Evolutionary conservation across 2,888 invertebrate genomes (phyloP).

Genomic region (Watsonalla cultraria): DNA sequence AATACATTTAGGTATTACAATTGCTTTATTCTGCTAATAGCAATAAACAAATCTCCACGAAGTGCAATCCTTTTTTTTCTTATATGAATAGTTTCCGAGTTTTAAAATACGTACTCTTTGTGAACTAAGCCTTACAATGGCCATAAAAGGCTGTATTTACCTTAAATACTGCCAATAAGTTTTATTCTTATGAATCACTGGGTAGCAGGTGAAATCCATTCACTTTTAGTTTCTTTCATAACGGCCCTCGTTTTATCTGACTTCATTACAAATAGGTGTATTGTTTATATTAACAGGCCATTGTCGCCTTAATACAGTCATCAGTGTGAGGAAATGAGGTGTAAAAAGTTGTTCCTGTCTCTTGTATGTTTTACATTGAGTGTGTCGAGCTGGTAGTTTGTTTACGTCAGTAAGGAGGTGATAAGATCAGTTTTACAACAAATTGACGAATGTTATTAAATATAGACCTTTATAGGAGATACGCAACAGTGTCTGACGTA

Average conservation of each 20-base stretch:
- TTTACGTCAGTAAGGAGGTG: conserved; percentile 3
- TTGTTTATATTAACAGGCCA: conserved; percentile 18
- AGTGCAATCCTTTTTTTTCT: no score
- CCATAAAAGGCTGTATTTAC: neutral
- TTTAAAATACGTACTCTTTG: conserved; percentile 9
- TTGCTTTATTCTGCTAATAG: no score
- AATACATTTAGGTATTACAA: no score
- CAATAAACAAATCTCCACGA: no score
- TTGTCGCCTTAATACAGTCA: conserved; percentile 28
- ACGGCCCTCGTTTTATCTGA: conserved; percentile 3
- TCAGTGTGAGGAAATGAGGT: conserved; percentile 31
- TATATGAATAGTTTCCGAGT: no score
- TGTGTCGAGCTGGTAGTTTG: conserved; percentile 16
- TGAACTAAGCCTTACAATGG: neutral
- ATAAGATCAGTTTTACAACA: neutral
- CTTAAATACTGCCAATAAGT: neutral
- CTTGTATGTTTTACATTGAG: conserved; percentile 12
- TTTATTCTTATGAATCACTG: conserved; percentile 7
- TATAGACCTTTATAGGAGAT: no score
- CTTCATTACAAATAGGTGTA: conserved; percentile 19
- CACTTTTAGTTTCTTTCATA: conserved; percentile 7
- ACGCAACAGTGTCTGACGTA: no score
- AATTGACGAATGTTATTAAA: neutral
- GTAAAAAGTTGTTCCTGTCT: conserved; percentile 20
- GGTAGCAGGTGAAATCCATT: conserved; percentile 5